Evolutionary conservation across 2,113 vertebrate species (phyloP).

Genomic region (Gallinago paraguaiae): DNA sequence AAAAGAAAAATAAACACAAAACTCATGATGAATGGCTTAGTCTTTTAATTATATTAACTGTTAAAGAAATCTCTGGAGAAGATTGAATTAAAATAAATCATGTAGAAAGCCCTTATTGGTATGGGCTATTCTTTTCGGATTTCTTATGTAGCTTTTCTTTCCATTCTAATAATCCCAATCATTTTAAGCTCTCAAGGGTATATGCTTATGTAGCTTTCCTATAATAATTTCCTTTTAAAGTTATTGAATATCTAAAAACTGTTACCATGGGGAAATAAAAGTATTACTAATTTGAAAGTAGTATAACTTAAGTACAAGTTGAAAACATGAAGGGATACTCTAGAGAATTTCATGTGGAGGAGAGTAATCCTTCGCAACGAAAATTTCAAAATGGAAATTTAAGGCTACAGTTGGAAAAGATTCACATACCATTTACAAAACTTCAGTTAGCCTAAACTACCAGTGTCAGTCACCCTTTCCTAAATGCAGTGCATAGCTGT

Average conservation of each 20-base stretch:
- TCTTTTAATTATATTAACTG: background rate
- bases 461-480: background rate
- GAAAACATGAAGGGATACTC: background rate
- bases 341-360: slow-evolving; percentile 28
- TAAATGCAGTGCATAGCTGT: background rate
- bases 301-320: slow-evolving; percentile 22
- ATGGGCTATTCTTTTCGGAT: background rate
- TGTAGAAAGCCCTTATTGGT: background rate
- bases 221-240: slow-evolving; percentile 30
- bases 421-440: background rate
- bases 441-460: slow-evolving; percentile 1
- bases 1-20: background rate
- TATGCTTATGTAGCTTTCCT: slow-evolving; percentile 20
- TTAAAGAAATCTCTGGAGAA: background rate
- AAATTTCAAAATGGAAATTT: slow-evolving; percentile 59
- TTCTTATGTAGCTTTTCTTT: background rate
- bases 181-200: slow-evolving; percentile 7
- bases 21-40: background rate
- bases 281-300: slow-evolving; percentile 10
- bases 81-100: background rate
- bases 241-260: slow-evolving; percentile 32
- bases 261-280: slow-evolving; percentile 39
- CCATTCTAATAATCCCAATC: background rate
- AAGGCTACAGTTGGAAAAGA: slow-evolving; percentile 23
- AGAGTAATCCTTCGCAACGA: slow-evolving; percentile 35